Conservation (phyloP, 2,113 vertebrate genomes). For the Eulemur macaco region DNA sequence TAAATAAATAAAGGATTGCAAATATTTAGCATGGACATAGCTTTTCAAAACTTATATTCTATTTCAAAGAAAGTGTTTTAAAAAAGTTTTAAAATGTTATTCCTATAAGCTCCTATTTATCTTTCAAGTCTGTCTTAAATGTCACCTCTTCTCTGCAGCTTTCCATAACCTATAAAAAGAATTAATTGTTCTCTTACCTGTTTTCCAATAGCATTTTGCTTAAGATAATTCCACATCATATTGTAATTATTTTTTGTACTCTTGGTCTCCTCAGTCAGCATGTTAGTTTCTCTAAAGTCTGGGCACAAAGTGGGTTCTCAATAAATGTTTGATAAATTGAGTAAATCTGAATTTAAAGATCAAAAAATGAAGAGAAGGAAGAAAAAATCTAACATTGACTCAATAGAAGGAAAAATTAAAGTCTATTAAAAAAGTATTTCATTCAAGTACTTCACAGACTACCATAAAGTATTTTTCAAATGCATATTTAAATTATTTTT, state of each 20-base stretch:
- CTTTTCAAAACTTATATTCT: background rate
- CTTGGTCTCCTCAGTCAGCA: background rate
- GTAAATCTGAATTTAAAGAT: constrained; percentile 33
- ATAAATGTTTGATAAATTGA: background rate
- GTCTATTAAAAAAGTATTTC: background rate
- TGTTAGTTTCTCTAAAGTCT: background rate
- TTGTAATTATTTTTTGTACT: background rate
- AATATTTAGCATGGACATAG: background rate
- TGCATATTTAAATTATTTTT: background rate
- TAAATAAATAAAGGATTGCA: background rate
- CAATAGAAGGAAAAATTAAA: background rate
- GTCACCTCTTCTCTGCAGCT: background rate
- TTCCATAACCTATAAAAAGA: background rate
- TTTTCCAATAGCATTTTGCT: background rate
- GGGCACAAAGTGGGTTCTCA: background rate
- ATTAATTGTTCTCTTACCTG: background rate
- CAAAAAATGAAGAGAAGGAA: background rate
- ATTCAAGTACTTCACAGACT: background rate
- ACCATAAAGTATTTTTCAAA: background rate
- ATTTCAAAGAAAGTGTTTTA: background rate
- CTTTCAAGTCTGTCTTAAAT: background rate
- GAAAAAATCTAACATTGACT: background rate
- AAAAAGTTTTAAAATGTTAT: background rate
- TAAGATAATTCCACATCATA: background rate
- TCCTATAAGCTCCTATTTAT: background rate